Conservation (phyloP, 1,140 invertebrate species). For the Aricia agestis region DNA sequence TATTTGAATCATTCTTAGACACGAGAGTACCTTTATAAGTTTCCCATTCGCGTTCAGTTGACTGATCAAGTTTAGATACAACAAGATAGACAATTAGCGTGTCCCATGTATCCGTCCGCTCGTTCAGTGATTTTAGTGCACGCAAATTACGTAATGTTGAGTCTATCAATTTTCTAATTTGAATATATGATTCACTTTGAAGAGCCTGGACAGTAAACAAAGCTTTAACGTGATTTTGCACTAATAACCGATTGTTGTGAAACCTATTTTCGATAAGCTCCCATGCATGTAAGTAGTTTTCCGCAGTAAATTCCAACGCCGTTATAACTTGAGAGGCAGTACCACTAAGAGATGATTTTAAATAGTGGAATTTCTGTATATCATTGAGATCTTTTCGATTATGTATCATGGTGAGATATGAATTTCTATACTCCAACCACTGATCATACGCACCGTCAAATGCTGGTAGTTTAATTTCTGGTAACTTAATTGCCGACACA, state of each 20-base stretch:
- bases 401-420: conserved; percentile 27
- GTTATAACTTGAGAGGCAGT: conserved; percentile 23
- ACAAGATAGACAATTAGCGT: conserved; percentile 18
- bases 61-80: conserved; percentile 10
- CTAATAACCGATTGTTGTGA: neutral
- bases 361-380: conserved; percentile 31
- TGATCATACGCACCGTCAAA: conserved; percentile 33
- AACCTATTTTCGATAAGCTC: conserved; percentile 1
- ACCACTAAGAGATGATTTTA: conserved; percentile 22
- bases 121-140: neutral
- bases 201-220: neutral
- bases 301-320: conserved; percentile 31
- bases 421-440: conserved; percentile 32
- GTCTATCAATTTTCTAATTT: neutral
- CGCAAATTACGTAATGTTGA: neutral
- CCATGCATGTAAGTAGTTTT: conserved; percentile 23
- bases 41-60: conserved; percentile 14
- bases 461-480: conserved; percentile 25
- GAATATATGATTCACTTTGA: neutral
- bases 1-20: neutral
- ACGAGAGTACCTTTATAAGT: neutral
- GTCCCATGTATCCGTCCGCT: neutral
- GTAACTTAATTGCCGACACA: conserved; percentile 21
- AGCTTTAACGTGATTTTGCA: neutral
- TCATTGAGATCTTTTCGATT: conserved; percentile 24